phyloP scores from a whole-genome alignment of 2,113 vertebrate genomes.

The rat (Rattus norvegicus) region GRCr8 NC_086020.1:157852001-157852500 shows the following conservation, averaged over 20 bases:
- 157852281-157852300: slow-evolving; percentile 91
- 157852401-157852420: neutral
- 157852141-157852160: neutral
- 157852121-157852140: too few species aligned
- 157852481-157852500: neutral
- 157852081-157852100: too few species aligned
- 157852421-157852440: slow-evolving; percentile 36
- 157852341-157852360: slow-evolving; percentile 80
- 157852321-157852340: slow-evolving; percentile 84
- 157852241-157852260: slow-evolving; percentile 73
- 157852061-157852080: too few species aligned
- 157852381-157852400: neutral
- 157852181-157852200: neutral
- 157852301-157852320: slow-evolving; percentile 88
- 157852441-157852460: slow-evolving; percentile 63
- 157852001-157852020: too few species aligned
- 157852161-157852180: neutral
- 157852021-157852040: too few species aligned
- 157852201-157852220: neutral
- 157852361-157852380: accelerated
- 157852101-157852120: too few species aligned
- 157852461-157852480: neutral
- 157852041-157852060: too few species aligned
- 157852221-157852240: neutral
- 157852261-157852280: slow-evolving; percentile 86